Base-by-base conservation (phyloP, 2,888 invertebrate genomes). In the Dorcus hopei region DNA sequence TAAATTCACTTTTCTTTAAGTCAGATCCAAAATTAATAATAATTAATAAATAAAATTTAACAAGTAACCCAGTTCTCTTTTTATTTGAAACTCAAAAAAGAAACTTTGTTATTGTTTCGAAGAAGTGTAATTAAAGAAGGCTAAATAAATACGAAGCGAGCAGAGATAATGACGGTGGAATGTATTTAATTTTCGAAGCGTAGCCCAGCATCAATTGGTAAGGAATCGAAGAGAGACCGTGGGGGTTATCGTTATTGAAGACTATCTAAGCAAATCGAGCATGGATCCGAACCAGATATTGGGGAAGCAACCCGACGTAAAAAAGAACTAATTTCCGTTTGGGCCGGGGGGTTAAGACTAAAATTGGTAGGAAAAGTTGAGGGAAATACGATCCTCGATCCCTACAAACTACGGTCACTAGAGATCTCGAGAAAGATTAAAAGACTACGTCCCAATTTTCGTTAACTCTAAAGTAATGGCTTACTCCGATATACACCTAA, bases 311-410 rank as follows among this genome's bases (percentile, higher is more conserved):
- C 72, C 67, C 70, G 69, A 72, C 72, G 72, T 73, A 74, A 74
- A 74, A 75, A 75, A 72, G 71, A 76, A 73, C 74, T 76, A 75
- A 76, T 76, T 75, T 76, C 75, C 74, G 74, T 70, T 72, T 66
- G 70, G 72, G 70, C 70, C 72, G 68, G 68, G 57, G 70, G 70
- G 72, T 68, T 70, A 70, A 70, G 68, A 72, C 72, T 72, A 72
- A 72, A 72, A 74, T 73, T 70, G 70, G 72, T 70, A 69, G 69
- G 67, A 70, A 70, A 71, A 68, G 71, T 71, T 67, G 33, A 49
- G 43, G 11, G 23, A 48, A 42, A 43, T 69, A 70, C 68, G 70
- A 68, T 70, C 64, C 68, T 65, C 69, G 66, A 68, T 66, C 68
- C 66, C 66, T 57, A 65, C 68, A 70, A 70, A 72, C 69, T 71